These are phyloP conservation scores for Pimephales promelas DNA, from an alignment of 2,113 vertebrate genomes.

Conservation along the genomic window DNA sequence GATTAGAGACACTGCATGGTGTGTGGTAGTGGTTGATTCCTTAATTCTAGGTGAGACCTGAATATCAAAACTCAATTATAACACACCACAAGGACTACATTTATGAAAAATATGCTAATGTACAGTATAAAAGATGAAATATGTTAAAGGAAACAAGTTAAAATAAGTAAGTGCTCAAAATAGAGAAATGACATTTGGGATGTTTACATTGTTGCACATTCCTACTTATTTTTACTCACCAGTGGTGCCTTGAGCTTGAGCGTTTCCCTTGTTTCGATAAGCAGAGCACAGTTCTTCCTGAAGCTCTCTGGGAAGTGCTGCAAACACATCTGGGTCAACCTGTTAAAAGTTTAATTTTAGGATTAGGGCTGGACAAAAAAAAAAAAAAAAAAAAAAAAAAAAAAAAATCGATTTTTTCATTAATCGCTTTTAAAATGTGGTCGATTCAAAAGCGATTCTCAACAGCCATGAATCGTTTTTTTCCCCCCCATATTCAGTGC, in stretches of 20 bases:
- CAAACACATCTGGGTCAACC: conserved; percentile 97
- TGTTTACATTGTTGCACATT: neutral
- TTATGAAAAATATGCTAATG: neutral
- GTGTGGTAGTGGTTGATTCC: neutral
- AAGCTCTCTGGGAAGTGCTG: conserved; percentile 90
- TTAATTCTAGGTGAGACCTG: neutral
- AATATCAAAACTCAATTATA: neutral
- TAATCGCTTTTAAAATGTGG: too few species aligned
- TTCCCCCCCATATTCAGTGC: too few species aligned
- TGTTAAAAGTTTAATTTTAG: conserved; percentile 54
- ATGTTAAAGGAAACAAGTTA: neutral
- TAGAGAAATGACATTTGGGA: neutral
- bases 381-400: too few species aligned
- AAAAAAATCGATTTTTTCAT: too few species aligned
- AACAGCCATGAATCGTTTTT: too few species aligned
- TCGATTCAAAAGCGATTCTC: too few species aligned
- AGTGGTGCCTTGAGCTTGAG: conserved; percentile 68
- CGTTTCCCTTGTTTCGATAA: conserved; percentile 79
- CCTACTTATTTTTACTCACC: conserved; percentile 56
- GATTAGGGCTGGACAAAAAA: too few species aligned
- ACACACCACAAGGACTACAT: neutral
- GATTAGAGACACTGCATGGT: conserved; percentile 6
- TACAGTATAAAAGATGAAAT: neutral
- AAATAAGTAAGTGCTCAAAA: neutral
- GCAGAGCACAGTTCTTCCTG: conserved; percentile 92